These are phyloP conservation scores for Cyprinella venusta DNA, from an alignment of 2,797 vertebrate genomes.

Conservation along the genomic window DNA sequence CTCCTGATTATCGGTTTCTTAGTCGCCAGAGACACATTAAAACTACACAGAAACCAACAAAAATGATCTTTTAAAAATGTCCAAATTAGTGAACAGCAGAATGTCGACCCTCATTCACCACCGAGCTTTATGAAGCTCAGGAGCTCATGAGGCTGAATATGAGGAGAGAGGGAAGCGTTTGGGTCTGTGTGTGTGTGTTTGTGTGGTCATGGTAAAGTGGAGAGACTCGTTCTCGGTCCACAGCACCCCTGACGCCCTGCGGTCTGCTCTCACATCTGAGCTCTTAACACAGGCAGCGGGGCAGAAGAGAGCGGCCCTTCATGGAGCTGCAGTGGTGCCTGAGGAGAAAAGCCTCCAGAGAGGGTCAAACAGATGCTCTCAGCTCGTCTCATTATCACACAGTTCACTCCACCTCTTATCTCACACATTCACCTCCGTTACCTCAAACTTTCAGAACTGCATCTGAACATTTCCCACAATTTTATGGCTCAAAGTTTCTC, in stretches of 20 bases:
- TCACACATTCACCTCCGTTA: neutral
- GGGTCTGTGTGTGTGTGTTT: neutral
- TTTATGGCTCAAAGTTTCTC: neutral
- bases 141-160: neutral
- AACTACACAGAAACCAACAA: slow-evolving; percentile 2
- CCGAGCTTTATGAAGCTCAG: neutral
- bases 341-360: slow-evolving; percentile 35
- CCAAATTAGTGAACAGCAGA: neutral
- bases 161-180: neutral
- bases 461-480: neutral
- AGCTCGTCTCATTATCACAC: slow-evolving; percentile 25
- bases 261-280: slow-evolving; percentile 46
- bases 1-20: neutral
- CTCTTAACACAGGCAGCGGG: slow-evolving; percentile 43
- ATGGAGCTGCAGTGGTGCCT: slow-evolving; percentile 31
- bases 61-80: neutral
- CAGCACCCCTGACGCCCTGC: slow-evolving; percentile 1
- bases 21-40: neutral
- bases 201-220: slow-evolving; percentile 21
- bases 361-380: slow-evolving; percentile 45
- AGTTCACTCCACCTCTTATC: slow-evolving; percentile 12
- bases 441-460: neutral
- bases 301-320: slow-evolving; percentile 46
- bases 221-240: neutral
- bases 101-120: neutral